Evolutionary conservation across 2,888 invertebrate species (phyloP).

Genomic region (Campaea margaritaria): DNA sequence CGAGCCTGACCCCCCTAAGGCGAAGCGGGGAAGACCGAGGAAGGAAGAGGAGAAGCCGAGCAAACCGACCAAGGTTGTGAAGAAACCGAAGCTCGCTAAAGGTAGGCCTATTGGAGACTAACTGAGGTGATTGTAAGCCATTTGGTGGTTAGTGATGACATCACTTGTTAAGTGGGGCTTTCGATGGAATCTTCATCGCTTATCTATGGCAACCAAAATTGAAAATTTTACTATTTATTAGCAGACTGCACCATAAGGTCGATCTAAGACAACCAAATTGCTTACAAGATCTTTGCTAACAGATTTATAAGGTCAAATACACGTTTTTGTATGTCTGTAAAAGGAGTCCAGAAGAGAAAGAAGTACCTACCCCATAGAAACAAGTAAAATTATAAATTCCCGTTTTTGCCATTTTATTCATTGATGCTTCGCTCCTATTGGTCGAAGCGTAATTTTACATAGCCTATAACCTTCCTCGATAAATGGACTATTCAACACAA

Average conservation of each 20-base stretch:
- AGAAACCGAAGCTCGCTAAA: constrained; percentile 57
- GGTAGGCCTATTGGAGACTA: constrained; percentile 57
- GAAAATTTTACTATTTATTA: no score
- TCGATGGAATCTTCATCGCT: no score
- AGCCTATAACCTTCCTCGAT: no score
- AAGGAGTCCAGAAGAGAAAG: neutral
- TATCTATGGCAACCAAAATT: no score
- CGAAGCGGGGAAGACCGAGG: constrained; percentile 56
- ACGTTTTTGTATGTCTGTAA: neutral
- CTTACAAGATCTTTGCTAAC: constrained; percentile 1
- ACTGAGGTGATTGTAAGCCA: constrained; percentile 33
- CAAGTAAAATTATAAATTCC: no score
- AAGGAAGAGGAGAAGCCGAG: constrained; percentile 66
- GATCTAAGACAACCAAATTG: constrained; percentile 15
- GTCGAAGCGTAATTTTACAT: no score
- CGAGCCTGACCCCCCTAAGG: constrained; percentile 47
- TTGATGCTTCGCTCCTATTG: no score
- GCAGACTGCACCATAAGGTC: no score
- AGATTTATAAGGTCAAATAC: constrained; percentile 10
- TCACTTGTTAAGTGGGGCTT: no score
- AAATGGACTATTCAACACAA: no score
- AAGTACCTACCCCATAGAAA: no score
- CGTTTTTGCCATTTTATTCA: no score
- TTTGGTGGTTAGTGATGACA: neutral
- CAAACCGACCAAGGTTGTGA: constrained; percentile 50